Base-by-base conservation (phyloP, 2,888 invertebrate genomes). In the Biston betularia region DNA sequence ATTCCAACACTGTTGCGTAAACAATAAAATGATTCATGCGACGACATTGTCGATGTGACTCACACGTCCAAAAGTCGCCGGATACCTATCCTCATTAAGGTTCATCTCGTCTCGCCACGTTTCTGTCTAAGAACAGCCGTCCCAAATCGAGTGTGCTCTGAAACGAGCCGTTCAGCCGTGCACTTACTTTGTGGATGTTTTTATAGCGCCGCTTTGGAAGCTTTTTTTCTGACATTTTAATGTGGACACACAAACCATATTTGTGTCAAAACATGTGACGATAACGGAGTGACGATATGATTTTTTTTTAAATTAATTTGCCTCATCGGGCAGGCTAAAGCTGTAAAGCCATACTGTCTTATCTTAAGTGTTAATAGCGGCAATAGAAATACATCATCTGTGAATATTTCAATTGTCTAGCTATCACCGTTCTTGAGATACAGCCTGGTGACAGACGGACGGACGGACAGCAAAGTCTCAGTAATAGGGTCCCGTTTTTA, bases 81-180 rank as follows among this genome's bases (percentile, higher is more conserved):
- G 88, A 88, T 92, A 89, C 88, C 89, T 91, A 89, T 86, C 85
- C 89, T 87, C 92, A 92, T 92, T 90, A 92, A 90, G 89, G 87
- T 83, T 80, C 83, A 87, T 88, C 84, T 80, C 82, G 89, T 86
- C 84, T 86, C 88, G 91, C 82, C 63, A 84, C 88, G 90, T 92
- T 88, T 67, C 73, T 75, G 80, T 80, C 82, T 68, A 77, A 76
- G 53, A 73, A 73, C 78, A 77, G 73, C 72, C 76, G 69, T 69
- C 70, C 53, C 74, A 79, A 90, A 90, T 90, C 81, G 87, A 73
- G 85, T 91, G 86, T 89, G 84, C 73, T 68, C 69, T 61, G 75
- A 88, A 89, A 75, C 84, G 86, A 84, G 79, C 87, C 92, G 89
- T 89, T 89, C 88, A 89, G 71, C 74, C 85, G 77, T 80, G 81